These are phyloP conservation scores for Mohoua ochrocephala DNA, from an alignment of 2,113 vertebrate genomes.

Conservation along the genomic window DNA sequence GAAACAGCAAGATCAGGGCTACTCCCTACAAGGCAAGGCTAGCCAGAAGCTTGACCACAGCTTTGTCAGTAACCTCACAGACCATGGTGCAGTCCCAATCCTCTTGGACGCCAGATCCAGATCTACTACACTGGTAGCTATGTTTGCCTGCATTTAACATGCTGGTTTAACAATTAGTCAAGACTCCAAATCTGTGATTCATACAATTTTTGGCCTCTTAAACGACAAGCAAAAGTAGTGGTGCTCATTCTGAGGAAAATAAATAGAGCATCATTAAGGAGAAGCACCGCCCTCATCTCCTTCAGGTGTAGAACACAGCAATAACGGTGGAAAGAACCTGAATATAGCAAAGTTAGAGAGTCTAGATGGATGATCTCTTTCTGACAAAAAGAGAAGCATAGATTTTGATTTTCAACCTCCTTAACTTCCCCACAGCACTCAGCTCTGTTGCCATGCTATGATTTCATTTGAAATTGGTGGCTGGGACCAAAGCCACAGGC, in stretches of 20 bases:
- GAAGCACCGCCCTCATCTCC: background rate
- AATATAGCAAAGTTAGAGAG: background rate
- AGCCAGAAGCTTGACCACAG: background rate
- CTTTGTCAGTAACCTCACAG: background rate
- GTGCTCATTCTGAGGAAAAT: background rate
- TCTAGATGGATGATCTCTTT: background rate
- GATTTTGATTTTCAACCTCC: background rate
- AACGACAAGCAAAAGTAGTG: background rate
- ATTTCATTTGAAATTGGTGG: background rate
- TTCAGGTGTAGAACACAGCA: background rate
- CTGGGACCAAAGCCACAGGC: background rate
- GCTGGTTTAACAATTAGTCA: background rate
- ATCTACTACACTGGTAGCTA: background rate
- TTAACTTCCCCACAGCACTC: background rate
- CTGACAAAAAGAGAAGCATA: background rate
- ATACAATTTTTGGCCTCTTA: background rate
- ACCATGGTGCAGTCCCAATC: background rate
- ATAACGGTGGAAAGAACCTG: background rate
- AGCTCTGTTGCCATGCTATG: background rate
- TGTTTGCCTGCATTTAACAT: background rate
- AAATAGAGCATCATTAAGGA: background rate
- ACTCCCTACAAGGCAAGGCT: background rate
- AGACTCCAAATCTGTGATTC: background rate
- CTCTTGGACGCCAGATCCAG: background rate
- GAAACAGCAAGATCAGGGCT: background rate